Evolutionary conservation across 2,797 vertebrate genomes (phyloP).

Genomic region (Myotis daubentonii): DNA sequence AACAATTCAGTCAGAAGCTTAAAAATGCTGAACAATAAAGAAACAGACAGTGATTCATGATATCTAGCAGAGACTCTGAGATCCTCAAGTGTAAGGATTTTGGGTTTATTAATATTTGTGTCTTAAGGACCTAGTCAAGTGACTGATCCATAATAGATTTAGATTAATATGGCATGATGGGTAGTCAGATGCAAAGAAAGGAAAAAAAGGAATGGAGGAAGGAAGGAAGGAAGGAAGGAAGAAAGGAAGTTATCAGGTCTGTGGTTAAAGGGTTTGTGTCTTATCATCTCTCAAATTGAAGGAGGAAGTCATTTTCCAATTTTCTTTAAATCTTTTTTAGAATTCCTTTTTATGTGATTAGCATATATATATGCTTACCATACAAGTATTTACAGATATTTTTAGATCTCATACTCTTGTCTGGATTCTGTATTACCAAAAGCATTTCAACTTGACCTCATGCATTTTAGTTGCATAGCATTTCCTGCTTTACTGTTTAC

Average conservation of each 20-base stretch:
- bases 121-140: neutral
- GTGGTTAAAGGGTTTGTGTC: neutral
- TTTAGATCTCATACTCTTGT: neutral
- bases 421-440: neutral
- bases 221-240: fast-evolving
- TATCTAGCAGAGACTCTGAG: neutral
- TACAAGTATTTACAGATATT: neutral
- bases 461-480: neutral
- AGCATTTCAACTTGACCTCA: neutral
- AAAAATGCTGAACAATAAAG: neutral
- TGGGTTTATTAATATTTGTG: neutral
- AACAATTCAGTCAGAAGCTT: neutral
- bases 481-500: neutral
- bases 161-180: neutral
- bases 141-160: neutral
- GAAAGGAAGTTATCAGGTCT: neutral
- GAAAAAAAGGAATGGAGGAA: too few species aligned
- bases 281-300: neutral
- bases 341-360: neutral
- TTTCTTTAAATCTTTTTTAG: neutral
- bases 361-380: neutral
- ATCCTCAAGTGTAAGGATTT: neutral
- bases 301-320: neutral
- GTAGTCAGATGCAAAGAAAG: neutral
- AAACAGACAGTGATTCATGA: neutral